These are phyloP conservation scores for Percopsis transmontana DNA, from an alignment of 2,113 vertebrate genomes.

Conservation along the genomic window DNA sequence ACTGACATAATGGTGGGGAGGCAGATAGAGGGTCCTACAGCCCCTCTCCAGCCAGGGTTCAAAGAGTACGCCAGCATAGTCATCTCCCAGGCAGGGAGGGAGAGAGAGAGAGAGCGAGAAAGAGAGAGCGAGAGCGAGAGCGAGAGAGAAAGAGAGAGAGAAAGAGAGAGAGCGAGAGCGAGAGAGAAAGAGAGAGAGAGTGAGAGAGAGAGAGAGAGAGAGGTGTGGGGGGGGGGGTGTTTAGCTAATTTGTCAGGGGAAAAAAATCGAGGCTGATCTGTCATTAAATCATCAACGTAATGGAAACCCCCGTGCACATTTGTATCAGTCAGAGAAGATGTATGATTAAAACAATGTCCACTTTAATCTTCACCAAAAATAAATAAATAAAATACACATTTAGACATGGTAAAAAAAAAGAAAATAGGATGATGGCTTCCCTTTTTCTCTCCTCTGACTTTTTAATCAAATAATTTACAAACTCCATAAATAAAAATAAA, in stretches of 20 bases:
- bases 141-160: background rate
- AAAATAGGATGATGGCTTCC: constrained; percentile 70
- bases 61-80: constrained; percentile 31
- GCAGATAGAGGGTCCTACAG: constrained; percentile 30
- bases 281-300: constrained; percentile 76
- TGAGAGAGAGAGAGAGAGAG: background rate
- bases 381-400: constrained; percentile 48
- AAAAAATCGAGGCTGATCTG: constrained; percentile 49
- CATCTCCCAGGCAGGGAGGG: constrained; percentile 22
- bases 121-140: no score
- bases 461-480: constrained; percentile 86
- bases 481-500: constrained; percentile 79
- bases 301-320: constrained; percentile 64
- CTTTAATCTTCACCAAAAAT: constrained; percentile 74
- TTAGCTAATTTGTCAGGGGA: constrained; percentile 17
- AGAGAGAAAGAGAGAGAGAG: background rate
- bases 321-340: constrained; percentile 70
- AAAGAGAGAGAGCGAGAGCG: no score
- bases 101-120: background rate
- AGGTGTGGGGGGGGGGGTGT: background rate
- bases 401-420: constrained; percentile 68
- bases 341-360: constrained; percentile 75
- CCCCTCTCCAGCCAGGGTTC: constrained; percentile 23
- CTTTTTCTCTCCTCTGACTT: constrained; percentile 64
- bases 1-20: constrained; percentile 43